phyloP scores from a whole-genome alignment of 2,797 vertebrate genomes.

The Lutjanus campechanus region DNA sequence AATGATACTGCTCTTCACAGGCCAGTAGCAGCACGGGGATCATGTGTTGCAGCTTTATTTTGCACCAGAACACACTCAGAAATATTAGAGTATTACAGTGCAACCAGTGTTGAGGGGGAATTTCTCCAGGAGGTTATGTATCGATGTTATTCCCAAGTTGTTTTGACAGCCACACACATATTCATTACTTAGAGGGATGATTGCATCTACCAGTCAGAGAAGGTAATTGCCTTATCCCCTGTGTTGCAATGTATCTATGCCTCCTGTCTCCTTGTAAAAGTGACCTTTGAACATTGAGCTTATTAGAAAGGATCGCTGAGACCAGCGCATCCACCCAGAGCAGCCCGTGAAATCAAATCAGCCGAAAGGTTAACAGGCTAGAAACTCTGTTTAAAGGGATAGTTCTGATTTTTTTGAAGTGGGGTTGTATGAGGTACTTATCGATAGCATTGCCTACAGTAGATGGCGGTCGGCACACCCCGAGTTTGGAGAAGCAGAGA shows the following conservation, averaged over 20 bases:
- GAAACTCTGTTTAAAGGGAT: slow-evolving; percentile 47
- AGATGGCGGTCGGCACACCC: too few species aligned
- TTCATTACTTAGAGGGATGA: slow-evolving; percentile 68
- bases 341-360: slow-evolving; percentile 76
- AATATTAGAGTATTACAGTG: slow-evolving; percentile 28
- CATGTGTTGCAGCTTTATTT: slow-evolving; percentile 69
- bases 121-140: slow-evolving; percentile 58
- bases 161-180: slow-evolving; percentile 68
- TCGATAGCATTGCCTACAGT: too few species aligned
- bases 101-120: slow-evolving; percentile 43
- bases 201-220: slow-evolving; percentile 64
- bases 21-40: slow-evolving; percentile 70
- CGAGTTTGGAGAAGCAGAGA: too few species aligned
- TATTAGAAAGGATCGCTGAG: slow-evolving; percentile 77
- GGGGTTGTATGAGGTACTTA: too few species aligned
- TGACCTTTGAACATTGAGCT: slow-evolving; percentile 80
- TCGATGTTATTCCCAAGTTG: slow-evolving; percentile 62
- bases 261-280: slow-evolving; percentile 70
- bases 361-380: slow-evolving; percentile 70
- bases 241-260: slow-evolving; percentile 67
- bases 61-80: slow-evolving; percentile 51
- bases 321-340: slow-evolving; percentile 59
- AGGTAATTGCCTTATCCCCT: slow-evolving; percentile 72
- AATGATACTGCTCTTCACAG: slow-evolving; percentile 78
- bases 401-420: too few species aligned